phyloP scores from a whole-genome alignment of 2,797 vertebrate species.

The Rhinogobio ventralis region DNA sequence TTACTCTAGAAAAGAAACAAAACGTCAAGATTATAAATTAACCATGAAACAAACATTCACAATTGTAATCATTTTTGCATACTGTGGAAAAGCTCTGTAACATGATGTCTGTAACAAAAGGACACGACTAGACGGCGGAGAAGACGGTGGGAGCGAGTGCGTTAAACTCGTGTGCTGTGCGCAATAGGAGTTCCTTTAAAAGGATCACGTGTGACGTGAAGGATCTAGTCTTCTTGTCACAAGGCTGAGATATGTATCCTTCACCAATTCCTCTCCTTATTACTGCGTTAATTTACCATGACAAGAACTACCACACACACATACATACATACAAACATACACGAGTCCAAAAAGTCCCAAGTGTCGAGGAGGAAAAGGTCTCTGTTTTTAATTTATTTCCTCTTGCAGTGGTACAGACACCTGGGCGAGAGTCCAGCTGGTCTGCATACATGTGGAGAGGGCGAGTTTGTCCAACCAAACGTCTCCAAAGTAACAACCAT shows the following conservation, averaged over 20 bases:
- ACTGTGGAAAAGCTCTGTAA: slow-evolving; percentile 73
- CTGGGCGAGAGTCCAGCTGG: slow-evolving; percentile 60
- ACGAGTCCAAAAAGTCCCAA: slow-evolving; percentile 43
- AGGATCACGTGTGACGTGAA: slow-evolving; percentile 16
- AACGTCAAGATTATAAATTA: slow-evolving; percentile 84
- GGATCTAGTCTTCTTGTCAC: slow-evolving; percentile 1
- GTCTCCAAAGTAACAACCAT: slow-evolving; percentile 44
- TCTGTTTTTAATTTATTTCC: slow-evolving; percentile 6
- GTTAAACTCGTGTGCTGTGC: slow-evolving; percentile 38
- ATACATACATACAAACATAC: slow-evolving; percentile 1
- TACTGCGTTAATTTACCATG: slow-evolving; percentile 54
- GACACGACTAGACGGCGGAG: slow-evolving; percentile 42
- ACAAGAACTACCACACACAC: slow-evolving; percentile 52
- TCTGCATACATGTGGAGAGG: slow-evolving; percentile 54
- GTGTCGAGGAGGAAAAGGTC: slow-evolving; percentile 54
- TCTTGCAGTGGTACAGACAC: slow-evolving; percentile 29
- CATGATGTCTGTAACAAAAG: slow-evolving; percentile 67
- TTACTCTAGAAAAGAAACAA: slow-evolving; percentile 73
- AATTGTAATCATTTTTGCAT: slow-evolving; percentile 76
- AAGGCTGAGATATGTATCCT: slow-evolving; percentile 37
- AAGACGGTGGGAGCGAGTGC: slow-evolving; percentile 37
- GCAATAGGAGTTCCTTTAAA: slow-evolving; percentile 30
- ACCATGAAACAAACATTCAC: slow-evolving; percentile 75
- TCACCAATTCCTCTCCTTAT: slow-evolving; percentile 45
- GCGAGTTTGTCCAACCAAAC: slow-evolving; percentile 31